Evolutionary conservation across 2,888 invertebrate species (phyloP).

Genomic region (Yponomeuta evonymella): DNA sequence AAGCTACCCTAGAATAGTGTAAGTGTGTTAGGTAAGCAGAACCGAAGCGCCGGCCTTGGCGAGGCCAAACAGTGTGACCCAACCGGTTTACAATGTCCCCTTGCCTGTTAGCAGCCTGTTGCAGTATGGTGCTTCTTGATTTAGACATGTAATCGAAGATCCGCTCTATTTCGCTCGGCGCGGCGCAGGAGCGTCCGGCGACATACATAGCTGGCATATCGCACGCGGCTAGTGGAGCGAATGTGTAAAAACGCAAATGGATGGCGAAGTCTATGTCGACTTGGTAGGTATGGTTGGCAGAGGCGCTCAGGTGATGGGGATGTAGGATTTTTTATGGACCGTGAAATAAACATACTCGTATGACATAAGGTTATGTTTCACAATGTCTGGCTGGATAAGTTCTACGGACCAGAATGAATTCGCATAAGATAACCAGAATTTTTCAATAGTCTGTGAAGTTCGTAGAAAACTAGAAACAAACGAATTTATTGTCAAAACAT

Average conservation of each 20-base stretch:
- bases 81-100: conserved; percentile 22
- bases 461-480: too few relatives aligned
- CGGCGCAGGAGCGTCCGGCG: conserved; percentile 54
- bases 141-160: conserved; percentile 35
- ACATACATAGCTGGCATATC: conserved; percentile 71
- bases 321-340: too few relatives aligned
- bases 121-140: conserved; percentile 15
- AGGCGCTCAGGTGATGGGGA: neutral
- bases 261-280: conserved; percentile 5
- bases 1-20: conserved; percentile 52
- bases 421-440: too few relatives aligned
- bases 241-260: conserved; percentile 60
- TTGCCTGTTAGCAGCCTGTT: conserved; percentile 17
- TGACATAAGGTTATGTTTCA: too few relatives aligned
- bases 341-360: too few relatives aligned
- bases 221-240: conserved; percentile 66
- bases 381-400: too few relatives aligned
- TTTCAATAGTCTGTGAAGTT: too few relatives aligned
- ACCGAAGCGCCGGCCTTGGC: conserved; percentile 65
- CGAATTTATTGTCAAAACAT: too few relatives aligned
- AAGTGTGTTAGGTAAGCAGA: conserved; percentile 57
- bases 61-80: conserved; percentile 52
- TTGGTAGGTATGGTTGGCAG: neutral
- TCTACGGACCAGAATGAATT: too few relatives aligned
- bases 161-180: conserved; percentile 62